phyloP scores from a whole-genome alignment of 2,797 vertebrate genomes.

The Esox lucius region DNA sequence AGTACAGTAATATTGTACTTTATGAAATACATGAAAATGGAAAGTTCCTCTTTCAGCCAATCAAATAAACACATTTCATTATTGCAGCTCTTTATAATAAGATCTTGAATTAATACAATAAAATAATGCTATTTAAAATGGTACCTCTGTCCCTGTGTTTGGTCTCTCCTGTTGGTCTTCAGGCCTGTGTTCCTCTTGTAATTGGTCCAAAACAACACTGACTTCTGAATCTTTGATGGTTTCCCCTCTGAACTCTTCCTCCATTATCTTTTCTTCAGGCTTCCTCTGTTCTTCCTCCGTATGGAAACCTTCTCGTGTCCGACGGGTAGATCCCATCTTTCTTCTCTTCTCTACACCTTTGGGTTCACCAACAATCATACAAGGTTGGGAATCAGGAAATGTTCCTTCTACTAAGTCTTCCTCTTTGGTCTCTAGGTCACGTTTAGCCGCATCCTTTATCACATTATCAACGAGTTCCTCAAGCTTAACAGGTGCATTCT shows the following conservation, averaged over 20 bases:
- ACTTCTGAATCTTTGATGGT: constrained; percentile 32
- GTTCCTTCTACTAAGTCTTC: background rate
- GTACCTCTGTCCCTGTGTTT: constrained; percentile 10
- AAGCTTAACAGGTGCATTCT: background rate
- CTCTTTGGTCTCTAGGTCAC: background rate
- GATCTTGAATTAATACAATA: background rate
- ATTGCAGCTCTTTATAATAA: background rate
- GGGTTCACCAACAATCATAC: constrained; percentile 26
- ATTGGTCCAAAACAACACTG: constrained; percentile 32
- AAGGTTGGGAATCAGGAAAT: background rate
- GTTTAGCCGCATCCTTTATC: constrained; percentile 10
- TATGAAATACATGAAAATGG: background rate
- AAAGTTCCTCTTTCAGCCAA: constrained; percentile 49
- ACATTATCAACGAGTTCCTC: constrained; percentile 15
- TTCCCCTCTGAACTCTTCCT: constrained; percentile 5
- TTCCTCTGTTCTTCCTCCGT: constrained; percentile 8
- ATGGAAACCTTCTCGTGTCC: constrained; percentile 36
- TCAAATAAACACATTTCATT: background rate
- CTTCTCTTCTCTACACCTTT: constrained; percentile 47
- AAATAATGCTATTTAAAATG: background rate
- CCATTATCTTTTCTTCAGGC: background rate
- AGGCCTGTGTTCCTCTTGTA: constrained; percentile 12
- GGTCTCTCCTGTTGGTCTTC: constrained; percentile 51
- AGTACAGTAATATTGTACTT: too few relatives aligned
- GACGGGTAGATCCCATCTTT: constrained; percentile 65